Percentiles rank a stretch among this genome's conserved stretches.
Conservation (phyloP, 64 coral and sea anemone species). For the Montipora capricornis region DNA sequence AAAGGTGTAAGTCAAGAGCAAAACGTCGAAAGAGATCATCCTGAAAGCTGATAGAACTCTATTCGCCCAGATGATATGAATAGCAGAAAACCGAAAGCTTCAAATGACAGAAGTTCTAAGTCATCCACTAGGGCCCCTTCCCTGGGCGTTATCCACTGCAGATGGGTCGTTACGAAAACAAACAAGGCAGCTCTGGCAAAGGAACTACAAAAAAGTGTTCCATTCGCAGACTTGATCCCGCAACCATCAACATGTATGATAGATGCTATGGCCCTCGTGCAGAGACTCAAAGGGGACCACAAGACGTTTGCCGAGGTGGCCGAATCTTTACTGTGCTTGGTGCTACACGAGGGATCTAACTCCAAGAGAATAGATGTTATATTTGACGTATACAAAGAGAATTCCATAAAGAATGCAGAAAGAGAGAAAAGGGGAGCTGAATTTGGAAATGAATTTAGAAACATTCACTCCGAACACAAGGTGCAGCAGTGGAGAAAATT, state of each 20-base stretch:
- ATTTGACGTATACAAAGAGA: conserved; percentile 30
- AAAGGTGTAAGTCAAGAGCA: conserved; percentile 37
- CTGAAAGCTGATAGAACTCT: conserved; percentile 54
- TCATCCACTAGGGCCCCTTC: conserved; percentile 56
- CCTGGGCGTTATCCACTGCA: conserved; percentile 37
- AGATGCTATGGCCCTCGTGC: conserved; percentile 19
- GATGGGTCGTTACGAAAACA: conserved; percentile 44
- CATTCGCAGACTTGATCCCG: too few species aligned
- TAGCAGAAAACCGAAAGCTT: conserved; percentile 48
- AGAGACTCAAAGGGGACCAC: conserved; percentile 56
- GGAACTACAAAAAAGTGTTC: too few species aligned
- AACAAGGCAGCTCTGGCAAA: neutral
- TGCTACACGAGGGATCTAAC: conserved; percentile 12
- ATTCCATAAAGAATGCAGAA: conserved; percentile 59
- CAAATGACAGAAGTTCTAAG: conserved; percentile 48
- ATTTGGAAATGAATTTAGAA: conserved; percentile 57
- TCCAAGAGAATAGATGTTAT: conserved; percentile 41
- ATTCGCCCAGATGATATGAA: conserved; percentile 45
- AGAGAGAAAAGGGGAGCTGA: conserved; percentile 25
- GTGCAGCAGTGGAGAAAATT: conserved; percentile 57
- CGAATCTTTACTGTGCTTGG: neutral
- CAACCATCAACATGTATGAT: neutral
- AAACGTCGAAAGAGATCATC: conserved; percentile 30
- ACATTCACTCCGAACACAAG: conserved; percentile 59
- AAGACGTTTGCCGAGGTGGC: conserved; percentile 44